These are phyloP conservation scores for Poeciliopsis turneri DNA, from an alignment of 2,797 vertebrate genomes.

Conservation along the genomic window DNA sequence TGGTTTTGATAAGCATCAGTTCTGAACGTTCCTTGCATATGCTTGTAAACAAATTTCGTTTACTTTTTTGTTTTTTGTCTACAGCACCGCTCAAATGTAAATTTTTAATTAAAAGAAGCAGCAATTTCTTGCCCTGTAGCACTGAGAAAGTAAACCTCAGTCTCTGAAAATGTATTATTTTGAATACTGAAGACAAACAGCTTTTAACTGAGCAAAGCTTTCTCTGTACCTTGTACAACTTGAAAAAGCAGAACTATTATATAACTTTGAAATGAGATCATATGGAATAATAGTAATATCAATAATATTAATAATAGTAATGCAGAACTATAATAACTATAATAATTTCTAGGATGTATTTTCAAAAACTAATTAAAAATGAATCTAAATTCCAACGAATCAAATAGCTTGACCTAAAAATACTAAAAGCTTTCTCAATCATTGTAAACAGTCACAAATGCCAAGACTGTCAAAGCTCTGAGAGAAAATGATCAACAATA, in stretches of 20 bases:
- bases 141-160: background rate
- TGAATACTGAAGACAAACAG: background rate
- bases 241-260: background rate
- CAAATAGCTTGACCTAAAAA: background rate
- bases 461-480: background rate
- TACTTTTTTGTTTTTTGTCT: background rate
- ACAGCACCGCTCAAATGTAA: background rate
- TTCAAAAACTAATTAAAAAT: background rate
- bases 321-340: background rate
- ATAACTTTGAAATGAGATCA: background rate
- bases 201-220: slow-evolving; percentile 20
- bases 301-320: background rate
- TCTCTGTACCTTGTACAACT: background rate
- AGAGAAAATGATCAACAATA: slow-evolving; percentile 2
- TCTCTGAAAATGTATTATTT: slow-evolving; percentile 10
- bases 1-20: background rate
- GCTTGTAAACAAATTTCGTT: background rate
- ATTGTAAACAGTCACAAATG: slow-evolving; percentile 1
- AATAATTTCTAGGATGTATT: background rate
- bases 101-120: slow-evolving; percentile 30
- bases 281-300: background rate
- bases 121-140: background rate
- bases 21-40: background rate
- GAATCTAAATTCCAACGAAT: background rate
- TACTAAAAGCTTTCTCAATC: slow-evolving; percentile 7